phyloP scores from a whole-genome alignment of 2,797 vertebrate genomes.

The Artibeus jamaicensis region DNA sequence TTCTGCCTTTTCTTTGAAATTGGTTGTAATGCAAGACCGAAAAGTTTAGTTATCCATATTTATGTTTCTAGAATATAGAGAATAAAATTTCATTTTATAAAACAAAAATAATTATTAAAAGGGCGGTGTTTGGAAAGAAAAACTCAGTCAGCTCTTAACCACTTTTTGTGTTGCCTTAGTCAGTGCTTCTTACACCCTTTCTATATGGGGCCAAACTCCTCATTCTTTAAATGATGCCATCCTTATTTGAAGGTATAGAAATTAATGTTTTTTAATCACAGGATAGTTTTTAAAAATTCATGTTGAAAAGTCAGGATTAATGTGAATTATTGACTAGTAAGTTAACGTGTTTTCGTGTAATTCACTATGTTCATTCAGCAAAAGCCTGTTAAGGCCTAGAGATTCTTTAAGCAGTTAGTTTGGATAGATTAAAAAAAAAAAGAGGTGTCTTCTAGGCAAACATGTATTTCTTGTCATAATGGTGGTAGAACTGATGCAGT shows the following conservation, averaged over 20 bases:
- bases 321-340: background rate
- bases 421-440: background rate
- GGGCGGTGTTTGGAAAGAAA: background rate
- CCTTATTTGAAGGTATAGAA: slow-evolving; percentile 9
- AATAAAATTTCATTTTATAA: background rate
- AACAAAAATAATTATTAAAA: background rate
- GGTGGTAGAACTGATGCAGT: background rate
- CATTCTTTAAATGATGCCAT: background rate
- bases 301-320: slow-evolving; percentile 11
- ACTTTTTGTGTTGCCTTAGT: background rate
- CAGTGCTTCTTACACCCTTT: background rate
- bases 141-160: background rate
- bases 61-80: background rate
- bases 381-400: background rate
- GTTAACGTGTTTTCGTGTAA: background rate
- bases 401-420: background rate
- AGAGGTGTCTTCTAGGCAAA: background rate
- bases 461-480: background rate
- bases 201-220: background rate
- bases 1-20: slow-evolving; percentile 11
- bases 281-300: background rate
- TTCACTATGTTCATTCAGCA: background rate
- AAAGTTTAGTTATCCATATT: background rate
- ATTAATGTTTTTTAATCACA: background rate
- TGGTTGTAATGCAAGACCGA: background rate